These are phyloP conservation scores for Aplodontia rufa DNA, from an alignment of 2,113 vertebrate species.

Conservation along the genomic window DNA sequence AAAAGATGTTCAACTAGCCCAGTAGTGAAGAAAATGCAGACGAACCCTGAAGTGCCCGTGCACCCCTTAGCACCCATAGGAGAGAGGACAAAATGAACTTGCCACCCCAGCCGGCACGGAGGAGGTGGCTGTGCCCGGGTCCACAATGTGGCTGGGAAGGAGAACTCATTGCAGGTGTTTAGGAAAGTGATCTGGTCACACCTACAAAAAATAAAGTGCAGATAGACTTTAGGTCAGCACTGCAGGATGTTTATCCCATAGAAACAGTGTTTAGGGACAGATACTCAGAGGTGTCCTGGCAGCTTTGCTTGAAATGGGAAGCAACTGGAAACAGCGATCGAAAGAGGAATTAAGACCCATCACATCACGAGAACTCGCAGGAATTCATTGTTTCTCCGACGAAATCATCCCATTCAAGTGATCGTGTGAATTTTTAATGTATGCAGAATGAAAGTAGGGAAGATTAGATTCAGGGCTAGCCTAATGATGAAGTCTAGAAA, in stretches of 20 bases:
- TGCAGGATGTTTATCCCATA: not conserved
- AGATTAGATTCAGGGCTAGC: not conserved
- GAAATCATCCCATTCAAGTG: not conserved
- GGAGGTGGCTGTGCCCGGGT: not conserved
- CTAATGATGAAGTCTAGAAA: not conserved
- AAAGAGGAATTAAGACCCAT: not conserved
- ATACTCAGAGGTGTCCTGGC: not conserved
- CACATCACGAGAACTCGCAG: not conserved
- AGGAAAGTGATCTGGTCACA: not conserved
- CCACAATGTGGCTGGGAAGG: not conserved
- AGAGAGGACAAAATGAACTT: not conserved
- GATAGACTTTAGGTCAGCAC: not conserved
- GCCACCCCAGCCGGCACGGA: not conserved
- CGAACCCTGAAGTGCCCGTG: not conserved
- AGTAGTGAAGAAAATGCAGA: not conserved
- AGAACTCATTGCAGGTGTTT: not conserved
- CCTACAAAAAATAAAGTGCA: not conserved
- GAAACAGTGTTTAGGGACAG: not conserved
- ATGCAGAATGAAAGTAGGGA: not conserved
- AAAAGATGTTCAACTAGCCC: not conserved
- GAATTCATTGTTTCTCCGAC: not conserved
- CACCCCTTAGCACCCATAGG: no score
- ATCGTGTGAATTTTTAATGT: not conserved
- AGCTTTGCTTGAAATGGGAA: not conserved
- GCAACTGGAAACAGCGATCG: not conserved